Evolutionary conservation across 2,113 vertebrate species (phyloP).

Genomic region (Chinchilla lanigera): DNA sequence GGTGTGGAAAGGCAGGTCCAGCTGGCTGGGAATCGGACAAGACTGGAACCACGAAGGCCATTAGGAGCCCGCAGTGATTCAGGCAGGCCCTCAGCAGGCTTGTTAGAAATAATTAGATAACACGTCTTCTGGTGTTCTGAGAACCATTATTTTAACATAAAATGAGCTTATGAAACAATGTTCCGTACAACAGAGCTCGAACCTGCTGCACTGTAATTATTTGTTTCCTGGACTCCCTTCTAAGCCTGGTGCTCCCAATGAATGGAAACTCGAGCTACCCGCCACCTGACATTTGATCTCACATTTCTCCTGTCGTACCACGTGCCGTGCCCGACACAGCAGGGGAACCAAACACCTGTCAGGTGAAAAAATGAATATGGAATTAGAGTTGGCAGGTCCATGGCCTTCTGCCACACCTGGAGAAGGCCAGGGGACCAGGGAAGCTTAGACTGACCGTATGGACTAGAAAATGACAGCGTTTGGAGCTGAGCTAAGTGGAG

Average conservation of each 20-base stretch:
- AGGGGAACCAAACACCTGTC: background rate
- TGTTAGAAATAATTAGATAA: background rate
- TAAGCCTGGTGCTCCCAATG: background rate
- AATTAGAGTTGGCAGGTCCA: background rate
- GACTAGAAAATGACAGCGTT: background rate
- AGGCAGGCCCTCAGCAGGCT: background rate
- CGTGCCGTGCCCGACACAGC: accelerated
- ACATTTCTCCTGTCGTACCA: background rate
- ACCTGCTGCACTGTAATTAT: background rate
- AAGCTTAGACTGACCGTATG: background rate
- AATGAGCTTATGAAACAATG: background rate
- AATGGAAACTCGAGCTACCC: background rate
- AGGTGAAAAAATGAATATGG: background rate
- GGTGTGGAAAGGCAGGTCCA: background rate
- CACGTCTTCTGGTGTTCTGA: background rate
- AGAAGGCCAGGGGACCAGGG: background rate
- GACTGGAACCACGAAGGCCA: background rate
- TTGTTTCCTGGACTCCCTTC: background rate
- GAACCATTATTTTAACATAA: background rate
- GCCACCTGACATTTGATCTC: background rate
- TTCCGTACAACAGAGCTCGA: background rate
- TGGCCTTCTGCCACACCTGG: background rate
- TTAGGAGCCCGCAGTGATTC: background rate
- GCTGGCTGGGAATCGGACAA: background rate
- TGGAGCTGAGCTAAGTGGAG: background rate